These are phyloP conservation scores for Holothuria leucospilota DNA, from an alignment of 53 echinoderm and acorn worm genomes.

Conservation along the genomic window DNA sequence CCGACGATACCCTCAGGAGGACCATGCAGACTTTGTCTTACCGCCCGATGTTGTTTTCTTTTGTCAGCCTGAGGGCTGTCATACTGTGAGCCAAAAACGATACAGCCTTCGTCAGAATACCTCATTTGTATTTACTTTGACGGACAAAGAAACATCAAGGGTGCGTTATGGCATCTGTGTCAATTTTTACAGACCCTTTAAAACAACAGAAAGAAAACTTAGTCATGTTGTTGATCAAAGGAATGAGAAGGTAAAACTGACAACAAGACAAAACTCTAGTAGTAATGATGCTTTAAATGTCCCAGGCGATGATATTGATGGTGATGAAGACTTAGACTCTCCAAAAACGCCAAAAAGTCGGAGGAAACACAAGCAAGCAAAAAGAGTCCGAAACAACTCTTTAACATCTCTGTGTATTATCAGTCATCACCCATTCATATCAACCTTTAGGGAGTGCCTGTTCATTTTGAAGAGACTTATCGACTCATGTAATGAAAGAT, in stretches of 20 bases:
- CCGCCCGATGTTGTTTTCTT: slow-evolving; percentile 95
- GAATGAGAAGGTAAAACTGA: slow-evolving; percentile 57
- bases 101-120: slow-evolving; percentile 85
- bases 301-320: slow-evolving; percentile 58
- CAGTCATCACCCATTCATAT: slow-evolving; percentile 98
- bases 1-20: slow-evolving; percentile 86
- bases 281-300: slow-evolving; percentile 90
- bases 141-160: slow-evolving; percentile 88
- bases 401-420: slow-evolving; percentile 93
- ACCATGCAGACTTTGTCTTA: slow-evolving; percentile 84
- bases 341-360: slow-evolving; percentile 82
- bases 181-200: slow-evolving; percentile 93
- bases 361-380: slow-evolving; percentile 82
- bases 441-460: slow-evolving; percentile 94
- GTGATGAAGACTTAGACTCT: slow-evolving; percentile 40
- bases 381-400: slow-evolving; percentile 90
- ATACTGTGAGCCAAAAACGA: slow-evolving; percentile 86
- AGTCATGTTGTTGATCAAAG: slow-evolving; percentile 53
- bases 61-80: slow-evolving; percentile 92
- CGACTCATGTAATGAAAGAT: slow-evolving; percentile 95
- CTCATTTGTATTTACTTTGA: slow-evolving; percentile 94
- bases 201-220: slow-evolving; percentile 71
- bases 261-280: slow-evolving; percentile 84
- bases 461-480: slow-evolving; percentile 91
- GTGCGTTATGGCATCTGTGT: slow-evolving; percentile 90